These are phyloP conservation scores for Pontoporia blainvillei DNA, from an alignment of 2,113 vertebrate genomes.

Conservation along the genomic window DNA sequence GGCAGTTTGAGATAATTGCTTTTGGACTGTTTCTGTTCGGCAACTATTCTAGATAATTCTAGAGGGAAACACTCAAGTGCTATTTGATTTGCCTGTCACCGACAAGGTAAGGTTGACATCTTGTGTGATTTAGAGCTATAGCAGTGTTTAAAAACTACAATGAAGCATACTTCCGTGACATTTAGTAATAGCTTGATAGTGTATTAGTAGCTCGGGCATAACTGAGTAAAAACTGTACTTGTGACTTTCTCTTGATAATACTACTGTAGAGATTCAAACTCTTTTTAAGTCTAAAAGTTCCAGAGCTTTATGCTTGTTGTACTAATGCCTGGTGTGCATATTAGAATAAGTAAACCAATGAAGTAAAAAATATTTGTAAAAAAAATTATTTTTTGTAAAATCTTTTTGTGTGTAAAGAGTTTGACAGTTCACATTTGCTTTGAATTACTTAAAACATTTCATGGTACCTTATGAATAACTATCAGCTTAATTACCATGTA, in stretches of 20 bases:
- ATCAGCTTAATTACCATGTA: not conserved
- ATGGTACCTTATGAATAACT: not conserved
- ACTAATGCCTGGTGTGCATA: not conserved
- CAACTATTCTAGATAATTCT: not conserved
- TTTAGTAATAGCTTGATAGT: not conserved
- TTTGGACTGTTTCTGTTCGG: not conserved
- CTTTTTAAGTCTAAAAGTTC: not conserved
- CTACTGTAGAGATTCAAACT: not conserved
- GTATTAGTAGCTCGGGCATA: not conserved
- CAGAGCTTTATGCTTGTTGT: not conserved
- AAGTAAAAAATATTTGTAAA: not conserved
- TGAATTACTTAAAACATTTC: conserved; percentile 8
- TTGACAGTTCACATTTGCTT: not conserved
- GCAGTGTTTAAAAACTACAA: not conserved
- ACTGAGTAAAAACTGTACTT: not conserved
- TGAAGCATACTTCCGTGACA: not conserved
- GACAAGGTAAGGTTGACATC: not conserved
- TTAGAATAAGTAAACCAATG: not conserved
- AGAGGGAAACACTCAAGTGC: not conserved
- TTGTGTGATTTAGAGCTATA: not conserved
- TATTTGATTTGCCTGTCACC: not conserved
- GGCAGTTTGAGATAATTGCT: not conserved
- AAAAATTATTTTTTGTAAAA: not conserved
- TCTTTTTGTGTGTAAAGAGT: not conserved
- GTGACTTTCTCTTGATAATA: not conserved